A percentile compares a stretch with the other conserved stretches of the same genome.
phyloP scores from a whole-genome alignment of 2,113 vertebrate genomes.

The Actinemys pallida region DNA sequence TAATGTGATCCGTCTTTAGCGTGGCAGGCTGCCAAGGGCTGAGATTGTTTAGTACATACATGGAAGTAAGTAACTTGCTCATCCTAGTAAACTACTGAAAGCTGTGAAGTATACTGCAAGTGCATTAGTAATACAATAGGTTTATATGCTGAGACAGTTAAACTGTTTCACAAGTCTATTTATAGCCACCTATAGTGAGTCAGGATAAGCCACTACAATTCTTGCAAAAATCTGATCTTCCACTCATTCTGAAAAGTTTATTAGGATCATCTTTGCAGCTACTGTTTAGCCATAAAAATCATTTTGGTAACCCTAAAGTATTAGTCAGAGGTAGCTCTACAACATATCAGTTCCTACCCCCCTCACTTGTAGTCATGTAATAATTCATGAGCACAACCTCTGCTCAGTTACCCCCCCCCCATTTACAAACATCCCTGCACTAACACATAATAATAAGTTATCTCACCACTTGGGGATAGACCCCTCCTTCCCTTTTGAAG shows the following conservation, averaged over 20 bases:
- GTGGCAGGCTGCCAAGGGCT: slow-evolving; percentile 9
- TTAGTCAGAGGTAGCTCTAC: no score
- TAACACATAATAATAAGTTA: no score
- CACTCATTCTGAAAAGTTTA: not conserved
- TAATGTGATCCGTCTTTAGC: slow-evolving; percentile 36
- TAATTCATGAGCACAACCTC: not conserved
- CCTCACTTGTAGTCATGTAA: not conserved
- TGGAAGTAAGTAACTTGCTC: not conserved
- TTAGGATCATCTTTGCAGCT: not conserved
- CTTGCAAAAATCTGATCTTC: not conserved
- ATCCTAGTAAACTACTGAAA: not conserved
- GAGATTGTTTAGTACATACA: not conserved
- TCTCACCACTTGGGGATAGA: no score
- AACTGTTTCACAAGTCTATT: not conserved
- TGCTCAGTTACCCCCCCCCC: not conserved
- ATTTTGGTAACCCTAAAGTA: not conserved
- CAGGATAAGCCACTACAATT: not conserved
- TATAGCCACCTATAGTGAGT: not conserved
- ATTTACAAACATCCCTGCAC: no score
- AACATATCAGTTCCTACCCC: no score
- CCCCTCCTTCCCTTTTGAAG: no score
- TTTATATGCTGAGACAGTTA: no score
- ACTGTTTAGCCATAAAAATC: not conserved
- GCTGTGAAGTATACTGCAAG: not conserved
- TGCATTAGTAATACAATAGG: not conserved